Evolutionary conservation across 2,113 vertebrate species (phyloP).

Genomic region (Coryphaenoides rupestris): DNA sequence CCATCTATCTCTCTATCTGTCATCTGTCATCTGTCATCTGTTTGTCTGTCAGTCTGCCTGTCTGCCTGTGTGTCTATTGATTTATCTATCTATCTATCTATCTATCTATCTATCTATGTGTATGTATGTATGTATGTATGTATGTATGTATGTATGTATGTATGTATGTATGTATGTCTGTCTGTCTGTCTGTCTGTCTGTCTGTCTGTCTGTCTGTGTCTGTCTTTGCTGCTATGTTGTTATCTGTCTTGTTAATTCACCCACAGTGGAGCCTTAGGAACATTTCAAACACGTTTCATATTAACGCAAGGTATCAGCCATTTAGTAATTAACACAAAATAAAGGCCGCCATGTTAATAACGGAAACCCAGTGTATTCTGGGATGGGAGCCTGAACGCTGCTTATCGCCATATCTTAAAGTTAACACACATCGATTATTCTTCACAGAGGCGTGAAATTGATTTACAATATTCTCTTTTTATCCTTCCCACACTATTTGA

Average conservation of each 20-base stretch:
- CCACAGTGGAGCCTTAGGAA: not conserved
- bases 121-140: constrained; percentile 2
- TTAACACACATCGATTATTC: constrained; percentile 69
- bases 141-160: constrained; percentile 2
- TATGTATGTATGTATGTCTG: constrained; percentile 12
- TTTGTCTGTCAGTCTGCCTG: not conserved
- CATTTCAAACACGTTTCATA: constrained; percentile 11
- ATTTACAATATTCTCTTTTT: constrained; percentile 64
- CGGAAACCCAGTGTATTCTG: constrained; percentile 46
- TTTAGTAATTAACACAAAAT: constrained; percentile 55
- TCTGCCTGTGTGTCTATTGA: not conserved
- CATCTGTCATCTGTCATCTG: too few species aligned
- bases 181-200: not conserved
- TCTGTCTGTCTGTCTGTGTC: not conserved
- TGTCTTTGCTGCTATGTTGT: not conserved
- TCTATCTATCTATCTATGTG: not conserved
- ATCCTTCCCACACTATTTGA: constrained; percentile 53
- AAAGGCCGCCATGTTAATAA: constrained; percentile 42
- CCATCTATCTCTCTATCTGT: not conserved
- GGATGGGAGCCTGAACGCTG: constrained; percentile 49
- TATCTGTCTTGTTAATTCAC: not conserved
- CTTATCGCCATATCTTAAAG: constrained; percentile 62
- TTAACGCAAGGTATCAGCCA: constrained; percentile 40
- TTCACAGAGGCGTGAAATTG: constrained; percentile 69
- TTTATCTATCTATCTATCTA: not conserved